Base-by-base conservation (phyloP, 2,113 vertebrate genomes). In the Rostratula benghalensis region DNA sequence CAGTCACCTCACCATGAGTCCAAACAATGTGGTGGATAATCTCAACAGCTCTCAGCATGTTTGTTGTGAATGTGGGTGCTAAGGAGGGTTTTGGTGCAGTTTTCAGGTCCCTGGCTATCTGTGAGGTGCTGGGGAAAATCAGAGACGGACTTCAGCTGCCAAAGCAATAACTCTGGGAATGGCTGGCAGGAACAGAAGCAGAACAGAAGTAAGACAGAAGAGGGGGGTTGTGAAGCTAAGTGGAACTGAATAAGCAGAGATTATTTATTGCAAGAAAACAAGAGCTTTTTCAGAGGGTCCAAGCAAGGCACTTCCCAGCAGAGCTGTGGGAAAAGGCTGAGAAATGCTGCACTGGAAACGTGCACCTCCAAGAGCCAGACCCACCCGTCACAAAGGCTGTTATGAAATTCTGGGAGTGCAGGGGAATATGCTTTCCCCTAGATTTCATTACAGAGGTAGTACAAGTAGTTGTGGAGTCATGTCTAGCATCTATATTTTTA, bases 1-100 rank as follows among this genome's bases (percentile, higher is more conserved):
- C 30, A 18, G 20, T 54, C 0, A 0, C 48, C 27, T 59, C 0
- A 0, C 48, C 24, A 2, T 9, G 10, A 88, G 18, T 24, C 50
- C 73, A 39, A 77, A 28, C 6, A 24, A 22, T 30, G 35, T 2
- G 3, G 19, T 48, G 37, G 69, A 73, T 54, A 30, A 80, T 19
- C 45, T 64, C 69, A 69, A 4, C 31, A 37, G 33, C 10, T 59
- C 46, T 77, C 21, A 28, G 6, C 13, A 10, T 16, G 15, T 39
- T 14, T 33, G 20, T 19, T 51, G 23, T 14, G 22, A 56, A 71
- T 2, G 2, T 28, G 23, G 43, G 31, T 83, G 48, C 48, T 48
- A 23, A 53, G 46, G 39, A 65, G 22, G 28, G 3, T 2, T 27
- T 59, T 61, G 24, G 18, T 20, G 51, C 9, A n/a, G 18, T 68